Base-by-base conservation (phyloP, 1,140 invertebrate species). In the Heterodera schachtii region DNA sequence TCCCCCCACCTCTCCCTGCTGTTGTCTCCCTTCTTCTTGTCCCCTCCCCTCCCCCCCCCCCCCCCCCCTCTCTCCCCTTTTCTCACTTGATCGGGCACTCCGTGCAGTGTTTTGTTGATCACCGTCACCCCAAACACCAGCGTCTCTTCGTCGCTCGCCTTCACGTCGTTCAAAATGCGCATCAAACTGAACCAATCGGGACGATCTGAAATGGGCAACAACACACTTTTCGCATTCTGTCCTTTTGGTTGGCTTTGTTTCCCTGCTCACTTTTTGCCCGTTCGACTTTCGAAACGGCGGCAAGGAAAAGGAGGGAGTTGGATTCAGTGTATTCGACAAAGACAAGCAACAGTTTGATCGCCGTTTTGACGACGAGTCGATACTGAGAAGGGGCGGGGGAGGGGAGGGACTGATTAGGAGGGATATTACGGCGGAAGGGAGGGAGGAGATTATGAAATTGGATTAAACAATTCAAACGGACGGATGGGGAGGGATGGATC, bases 261-360 rank as follows among this genome's bases (percentile, higher is more conserved):
- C 6, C 47, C 7, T 47, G 70, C 83, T 78, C 90, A 91, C 94
- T 94, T 89, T 93, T 93, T 11, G 93, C 92, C 57, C 91, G 93
- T 90, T 98, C 96, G 9, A 98, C 95, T 16, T 93, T 92, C 73
- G 94, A 93, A 64, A 99, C 94, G 19, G 97, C 96, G 85, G 95
- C 94, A 70, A 96, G 93, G 41, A 97, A 91, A 3, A 95, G 92
- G 82, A 95, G 91, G 83, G 96, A 96, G 91, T 99, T 99, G 70
- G 94, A 93, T 88, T 98, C 97, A 13, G 95, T 95, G 91, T 99
- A 99, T 91, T 99, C 97, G 13, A 98, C 95, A 91, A 99, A 99
- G 8, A 99, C 96, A 78, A 99, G 92, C 31, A 99, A 92, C 11
- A 99, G 91, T 90, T 99, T 99, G 71, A 99, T 92, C 1, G 96